Conservation (phyloP, 64 coral and sea anemone genomes). For the Montipora foliosa region DNA sequence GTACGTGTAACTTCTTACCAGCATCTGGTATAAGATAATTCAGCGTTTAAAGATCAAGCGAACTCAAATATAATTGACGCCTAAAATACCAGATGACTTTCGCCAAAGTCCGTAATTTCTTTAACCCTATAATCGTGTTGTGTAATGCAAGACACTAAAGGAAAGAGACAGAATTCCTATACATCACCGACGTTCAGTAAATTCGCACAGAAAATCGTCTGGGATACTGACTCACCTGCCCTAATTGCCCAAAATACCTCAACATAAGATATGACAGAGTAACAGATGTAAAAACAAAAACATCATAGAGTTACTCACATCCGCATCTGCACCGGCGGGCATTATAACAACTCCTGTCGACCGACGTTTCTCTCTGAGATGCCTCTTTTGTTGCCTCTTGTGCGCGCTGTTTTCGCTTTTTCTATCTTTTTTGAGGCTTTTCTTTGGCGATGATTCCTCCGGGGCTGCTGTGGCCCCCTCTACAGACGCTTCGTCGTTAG, state of each 20-base stretch:
- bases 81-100: background rate
- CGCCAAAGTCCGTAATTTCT: background rate
- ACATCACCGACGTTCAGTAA: background rate
- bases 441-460: slow-evolving; percentile 83
- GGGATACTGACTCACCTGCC: background rate
- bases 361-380: slow-evolving; percentile 94
- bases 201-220: background rate
- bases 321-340: slow-evolving; percentile 80
- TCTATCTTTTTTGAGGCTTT: slow-evolving; percentile 93
- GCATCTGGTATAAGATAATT: background rate
- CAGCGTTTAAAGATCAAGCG: background rate
- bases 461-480: slow-evolving; percentile 79
- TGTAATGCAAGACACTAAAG: background rate
- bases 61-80: background rate
- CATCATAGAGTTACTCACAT: slow-evolving; percentile 68
- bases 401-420: slow-evolving; percentile 79
- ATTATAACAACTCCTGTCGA: slow-evolving; percentile 99
- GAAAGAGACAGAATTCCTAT: slow-evolving; percentile 12
- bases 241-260: background rate
- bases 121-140: slow-evolving; percentile 9
- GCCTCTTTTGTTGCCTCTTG: slow-evolving; percentile 88
- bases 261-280: background rate
- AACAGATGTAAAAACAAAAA: background rate
- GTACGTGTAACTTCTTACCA: background rate
- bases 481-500: slow-evolving; percentile 63